Base-by-base conservation (phyloP, 2,888 invertebrate genomes). In the Gisinianus flammeolus region DNA sequence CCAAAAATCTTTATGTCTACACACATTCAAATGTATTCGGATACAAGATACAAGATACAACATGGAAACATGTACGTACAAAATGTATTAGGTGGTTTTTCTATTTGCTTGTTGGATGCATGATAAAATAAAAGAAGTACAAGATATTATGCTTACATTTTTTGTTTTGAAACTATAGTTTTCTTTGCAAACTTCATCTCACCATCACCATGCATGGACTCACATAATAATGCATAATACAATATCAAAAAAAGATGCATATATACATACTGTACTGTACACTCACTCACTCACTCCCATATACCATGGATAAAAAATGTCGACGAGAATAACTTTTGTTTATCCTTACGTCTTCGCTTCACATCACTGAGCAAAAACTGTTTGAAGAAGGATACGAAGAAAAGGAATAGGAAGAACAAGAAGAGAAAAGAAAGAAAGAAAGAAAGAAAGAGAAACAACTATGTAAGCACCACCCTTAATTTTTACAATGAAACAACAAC, bases 271-370 rank as follows among this genome's bases (percentile, higher is more conserved):
- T 16, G 8, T 44, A 44, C 44, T 44, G 35, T 35, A 56, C 68
- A 67, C 75, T 54, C 64, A 19, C 26, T 33, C 16, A 12, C 16
- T 33, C 22, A 70, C 19, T 10, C 66, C 52, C 54, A 24, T n/a
- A 12, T 8, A 30, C 19, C 75, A 54, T 54, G 22, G 26, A 67
- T 67, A 68, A 76, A 76, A 76, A 76, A 76, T 56, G 54, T 56
- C 30, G 72, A 76, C 76, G 33, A 76, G 76, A 76, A 76, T 76
- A 76, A 76, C 76, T 76, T 76, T 67, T 76, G 67, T 76, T 68
- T 76, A 73, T 73, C 33, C 73, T 73, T 62, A 33, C 33, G 24
- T 62, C 73, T 33, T 31, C 56, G 26, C 22, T 33, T 24, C 58
- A 62, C 62, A 58, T 58, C 72, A 58, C 26, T 56, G 28, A 58